Base-by-base conservation (phyloP, 2,797 vertebrate species). In the Epinephelus coioides region DNA sequence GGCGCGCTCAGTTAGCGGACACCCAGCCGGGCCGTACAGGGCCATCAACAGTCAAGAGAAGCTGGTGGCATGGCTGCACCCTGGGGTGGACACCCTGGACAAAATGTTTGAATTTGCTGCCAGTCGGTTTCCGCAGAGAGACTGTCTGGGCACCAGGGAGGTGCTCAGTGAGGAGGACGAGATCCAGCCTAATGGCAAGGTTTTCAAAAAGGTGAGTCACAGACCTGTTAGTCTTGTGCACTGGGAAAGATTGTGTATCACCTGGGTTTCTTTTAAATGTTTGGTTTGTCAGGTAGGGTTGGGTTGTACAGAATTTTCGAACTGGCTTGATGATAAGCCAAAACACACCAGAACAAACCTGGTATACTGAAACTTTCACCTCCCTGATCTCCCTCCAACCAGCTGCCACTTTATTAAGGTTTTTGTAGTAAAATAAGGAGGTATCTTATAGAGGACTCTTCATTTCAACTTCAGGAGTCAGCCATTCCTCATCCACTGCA, bases 81-180 rank as follows among this genome's bases (percentile, higher is more conserved):
- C 96, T 8, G 96, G 94, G 1, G 96, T 98, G 66, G 96, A 98
- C 86, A 98, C 98, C 0, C 92, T 99, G 2, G 98, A 99, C 91
- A 98, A 97, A 93, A 95, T 97, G 91, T 99, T 99, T 83, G 95
- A 97, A 78, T 95, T 96, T 0, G 98, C 98, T 6, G 96, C 95
- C 25, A 92, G 80, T 21, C 95, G 91, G 74, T 99, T 96, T 81
- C 96, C 96, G 55, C 85, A 95, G 72, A 96, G 95, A 89, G 95
- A 97, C 78, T 99, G 99, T 59, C 89, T 99, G 81, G 98, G 98
- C 78, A 99, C 98, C 6, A 95, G 98, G 69, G 97, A 97, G 93
- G 87, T 99, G 77, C 95, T 99, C 59, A 99, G 96, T 57, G 98
- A 99, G 84, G 98, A 99, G 91, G 98, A 99, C 89, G 98, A 99